Base-by-base conservation (phyloP, 2,113 vertebrate genomes). In the Tricholaema leucomelas region DNA sequence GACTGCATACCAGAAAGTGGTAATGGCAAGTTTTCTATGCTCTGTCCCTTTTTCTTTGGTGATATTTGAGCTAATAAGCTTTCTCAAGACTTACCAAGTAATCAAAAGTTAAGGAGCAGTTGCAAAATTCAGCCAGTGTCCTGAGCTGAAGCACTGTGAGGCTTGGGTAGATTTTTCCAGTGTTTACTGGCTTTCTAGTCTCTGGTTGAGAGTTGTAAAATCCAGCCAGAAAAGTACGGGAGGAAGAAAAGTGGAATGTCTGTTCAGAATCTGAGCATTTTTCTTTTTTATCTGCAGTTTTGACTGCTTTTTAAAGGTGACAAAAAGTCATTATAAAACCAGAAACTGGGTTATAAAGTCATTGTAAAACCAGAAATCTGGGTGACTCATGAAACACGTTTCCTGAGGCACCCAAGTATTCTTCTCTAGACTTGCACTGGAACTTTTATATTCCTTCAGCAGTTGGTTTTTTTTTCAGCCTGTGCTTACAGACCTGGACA, bases 401-500 rank as follows among this genome's bases (percentile, higher is more conserved):
- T 48, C 63, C 15, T 27, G 24, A 85, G 46, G 30, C 54, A 67
- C 23, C n/a, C 42, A 44, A 25, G 12, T 63, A 6, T 64, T 79
- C 48, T 48, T 48, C 55, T 87, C 40, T 46, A 42, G 42, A 46
- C 30, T 83, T 78, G 40, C 15, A 9, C 15, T 13, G 28, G 10
- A 77, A 80, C 6, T 70, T 60, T 55, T 71, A 10, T 35, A 9
- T 60, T 79, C 33, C 17, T 83, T 12, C 28, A 36, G 12, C 20
- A 42, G 14, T 6, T 79, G n/a, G 63, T 24, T 48, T 48, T 48
- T 12, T 48, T 48, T 24, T 23, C 15, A 12, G 31, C 4, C 7
- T 25, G 18, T 5, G 0, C 40, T 9, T 17, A 9, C 13, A 48
- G 42, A 80, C 10, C 20, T 55, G 19, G 33, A 21, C 0, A 0